Base-by-base conservation (phyloP, 2,888 invertebrate species). In the Sarcophaga caerulescens region DNA sequence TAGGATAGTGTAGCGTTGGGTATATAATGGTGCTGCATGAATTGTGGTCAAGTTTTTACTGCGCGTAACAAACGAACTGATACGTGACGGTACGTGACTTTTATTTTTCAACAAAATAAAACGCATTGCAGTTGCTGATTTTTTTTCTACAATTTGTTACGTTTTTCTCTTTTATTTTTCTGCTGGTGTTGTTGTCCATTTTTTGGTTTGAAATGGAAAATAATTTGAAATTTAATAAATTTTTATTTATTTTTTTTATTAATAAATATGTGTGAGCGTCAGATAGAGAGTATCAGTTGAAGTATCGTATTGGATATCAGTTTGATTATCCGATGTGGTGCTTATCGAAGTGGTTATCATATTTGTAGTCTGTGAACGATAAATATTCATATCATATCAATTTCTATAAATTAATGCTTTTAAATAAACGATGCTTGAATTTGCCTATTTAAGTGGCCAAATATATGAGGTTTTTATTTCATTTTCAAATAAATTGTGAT, bases 21-120 rank as follows among this genome's bases (percentile, higher is more conserved):
- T 60, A 47, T 47, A 47, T 6, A 6, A 35, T 35, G 75, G 14
- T 47, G 47, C 73, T 80, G 19, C 76, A 81, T 78, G 86, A 84
- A 78, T 84, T 84, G 86, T 76, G 86, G 86, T 86, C 77, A 81
- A 84, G 35, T 70, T 60, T 52, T 45, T 52, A 14, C 73, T 84
- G 84, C 78, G 84, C 81, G 81, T 52, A 69, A 78, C 74, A 86
- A 86, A 77, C 86, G 44, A 75, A 45, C 52, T 47, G 47, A 81
- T 81, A 86, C 86, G 86, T 86, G 86, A 86, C 84, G 47, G 84
- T 81, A 86, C 86, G 86, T 86, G 86, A 86, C 84, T 86, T 86
- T 84, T 81, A 81, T 84, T 78, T 35, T 81, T 75, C 14, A 52
- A 52, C 52, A 83, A 86, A 86, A 83, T 52, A 10, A 6, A 35